Evolutionary conservation across 2,113 vertebrate genomes (phyloP).

Genomic region (Pipa parva): DNA sequence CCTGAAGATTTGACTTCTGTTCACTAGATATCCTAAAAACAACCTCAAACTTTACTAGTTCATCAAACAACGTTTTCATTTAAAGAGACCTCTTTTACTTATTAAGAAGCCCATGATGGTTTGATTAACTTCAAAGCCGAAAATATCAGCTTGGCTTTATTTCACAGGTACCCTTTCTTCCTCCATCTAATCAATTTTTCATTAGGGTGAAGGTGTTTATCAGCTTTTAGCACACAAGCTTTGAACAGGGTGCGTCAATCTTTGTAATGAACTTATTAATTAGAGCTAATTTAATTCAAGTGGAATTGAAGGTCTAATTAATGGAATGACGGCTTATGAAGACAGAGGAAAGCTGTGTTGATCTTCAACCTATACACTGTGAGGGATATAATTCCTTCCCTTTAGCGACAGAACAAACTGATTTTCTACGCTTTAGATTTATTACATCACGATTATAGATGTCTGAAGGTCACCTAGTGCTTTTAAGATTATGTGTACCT

Average conservation of each 20-base stretch:
- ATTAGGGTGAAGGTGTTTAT: conserved; percentile 98
- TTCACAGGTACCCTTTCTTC: conserved; percentile 65
- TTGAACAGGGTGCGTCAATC: conserved; percentile 84
- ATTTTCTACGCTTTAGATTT: conserved; percentile 49
- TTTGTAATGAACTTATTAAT: conserved; percentile 93
- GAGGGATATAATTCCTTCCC: conserved; percentile 53
- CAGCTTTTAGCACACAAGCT: conserved; percentile 87
- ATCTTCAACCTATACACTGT: conserved; percentile 59
- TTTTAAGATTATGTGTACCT: conserved; percentile 35
- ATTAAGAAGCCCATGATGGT: conserved; percentile 65
- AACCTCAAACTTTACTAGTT: background rate
- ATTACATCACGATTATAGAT: conserved; percentile 45
- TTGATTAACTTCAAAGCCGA: conserved; percentile 66
- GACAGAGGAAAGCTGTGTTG: conserved; percentile 62
- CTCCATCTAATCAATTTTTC: conserved; percentile 98
- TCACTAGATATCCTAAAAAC: too few relatives aligned
- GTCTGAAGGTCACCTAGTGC: conserved; percentile 54
- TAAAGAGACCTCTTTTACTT: conserved; percentile 63
- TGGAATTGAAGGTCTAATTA: conserved; percentile 89
- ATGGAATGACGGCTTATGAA: conserved; percentile 73
- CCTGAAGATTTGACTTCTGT: too few relatives aligned
- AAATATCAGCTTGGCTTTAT: conserved; percentile 56
- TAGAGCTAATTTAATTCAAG: conserved; percentile 98
- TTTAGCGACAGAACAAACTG: conserved; percentile 48
- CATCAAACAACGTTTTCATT: conserved; percentile 45